These are phyloP conservation scores for Habroteleia sp. DNA, from an alignment of 2,888 invertebrate species.

Conservation along the genomic window DNA sequence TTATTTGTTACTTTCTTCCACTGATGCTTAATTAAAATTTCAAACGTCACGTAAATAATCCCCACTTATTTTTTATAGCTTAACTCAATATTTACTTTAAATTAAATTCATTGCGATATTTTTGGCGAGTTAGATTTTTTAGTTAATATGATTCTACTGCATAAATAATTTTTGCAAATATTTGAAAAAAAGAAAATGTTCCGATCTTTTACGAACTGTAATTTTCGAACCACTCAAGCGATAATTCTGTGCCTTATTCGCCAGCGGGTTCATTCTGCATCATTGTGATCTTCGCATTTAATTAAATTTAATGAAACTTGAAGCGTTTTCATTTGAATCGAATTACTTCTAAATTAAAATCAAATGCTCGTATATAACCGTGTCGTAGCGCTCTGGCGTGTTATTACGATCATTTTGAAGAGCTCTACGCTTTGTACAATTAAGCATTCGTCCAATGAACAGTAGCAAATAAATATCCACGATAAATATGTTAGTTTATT, in stretches of 20 bases:
- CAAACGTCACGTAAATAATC: no score
- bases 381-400: not conserved
- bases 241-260: slow-evolving; percentile 37
- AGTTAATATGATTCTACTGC: no score
- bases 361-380: slow-evolving; percentile 30
- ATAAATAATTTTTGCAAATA: not conserved
- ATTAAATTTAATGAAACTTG: slow-evolving; percentile 55
- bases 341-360: slow-evolving; percentile 48
- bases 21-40: no score
- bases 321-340: slow-evolving; percentile 47
- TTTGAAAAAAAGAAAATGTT: no score
- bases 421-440: slow-evolving; percentile 4
- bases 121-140: no score
- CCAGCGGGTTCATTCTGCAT: slow-evolving; percentile 25
- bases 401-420: slow-evolving; percentile 26
- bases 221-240: slow-evolving; percentile 22
- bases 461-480: slow-evolving; percentile 15
- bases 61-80: no score
- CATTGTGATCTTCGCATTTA: slow-evolving; percentile 50
- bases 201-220: slow-evolving; percentile 4
- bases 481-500: slow-evolving; percentile 31
- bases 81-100: no score
- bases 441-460: slow-evolving; percentile 7
- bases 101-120: no score
- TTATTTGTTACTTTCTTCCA: no score